Percentiles rank a stretch among this genome's conserved stretches.
These are phyloP conservation scores for Taxidea taxus DNA, from an alignment of 2,113 vertebrate species.

Conservation along the genomic window DNA sequence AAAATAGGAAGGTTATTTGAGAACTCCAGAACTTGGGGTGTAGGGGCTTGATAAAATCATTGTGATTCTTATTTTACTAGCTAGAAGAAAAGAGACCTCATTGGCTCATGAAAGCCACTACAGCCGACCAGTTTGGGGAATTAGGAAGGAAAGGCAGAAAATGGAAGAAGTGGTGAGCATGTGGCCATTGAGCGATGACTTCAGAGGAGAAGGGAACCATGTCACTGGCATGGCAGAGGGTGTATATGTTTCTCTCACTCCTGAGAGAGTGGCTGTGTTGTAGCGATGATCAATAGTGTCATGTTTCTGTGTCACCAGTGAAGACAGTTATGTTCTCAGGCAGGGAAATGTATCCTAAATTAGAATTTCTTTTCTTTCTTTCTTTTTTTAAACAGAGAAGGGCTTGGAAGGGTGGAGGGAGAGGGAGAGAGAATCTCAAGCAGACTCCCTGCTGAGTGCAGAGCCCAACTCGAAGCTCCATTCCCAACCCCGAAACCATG, in stretches of 20 bases:
- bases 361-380: background rate
- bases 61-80: background rate
- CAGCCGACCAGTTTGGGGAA: too few relatives aligned
- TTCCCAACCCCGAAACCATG: background rate
- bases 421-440: background rate
- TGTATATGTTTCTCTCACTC: background rate
- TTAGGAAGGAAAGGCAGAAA: background rate
- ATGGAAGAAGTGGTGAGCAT: background rate
- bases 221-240: too few relatives aligned
- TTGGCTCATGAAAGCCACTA: background rate
- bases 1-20: background rate
- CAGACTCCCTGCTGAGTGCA: background rate
- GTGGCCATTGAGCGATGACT: too few relatives aligned
- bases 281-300: rapidly evolving
- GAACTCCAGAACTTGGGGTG: background rate
- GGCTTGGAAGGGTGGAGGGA: background rate
- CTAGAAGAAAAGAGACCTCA: background rate
- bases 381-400: background rate
- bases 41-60: background rate
- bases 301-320: background rate
- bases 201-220: background rate
- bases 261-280: too few relatives aligned
- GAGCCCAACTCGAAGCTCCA: background rate
- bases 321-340: background rate
- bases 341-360: background rate